Base-by-base conservation (phyloP, 2,888 invertebrate species). In the Gymnosoma rotundatum region DNA sequence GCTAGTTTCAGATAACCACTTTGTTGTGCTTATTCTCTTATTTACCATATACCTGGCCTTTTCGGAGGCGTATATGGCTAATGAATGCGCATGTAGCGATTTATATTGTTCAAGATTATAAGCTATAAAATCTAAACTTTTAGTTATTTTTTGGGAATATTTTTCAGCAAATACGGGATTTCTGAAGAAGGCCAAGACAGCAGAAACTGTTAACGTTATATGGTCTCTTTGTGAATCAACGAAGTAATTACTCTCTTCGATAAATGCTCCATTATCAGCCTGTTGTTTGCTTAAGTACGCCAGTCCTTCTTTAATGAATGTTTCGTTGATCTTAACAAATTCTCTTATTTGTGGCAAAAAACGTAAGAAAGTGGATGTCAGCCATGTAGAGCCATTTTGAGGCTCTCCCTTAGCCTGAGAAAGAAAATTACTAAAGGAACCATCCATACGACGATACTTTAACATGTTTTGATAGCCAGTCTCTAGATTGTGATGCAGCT, bases 391-490 rank as follows among this genome's bases (percentile, higher is more conserved):
- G 0, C 96, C 95, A 92, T 93, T 89, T 0, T 87, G 86, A 0
- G 88, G 88, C 0, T 85, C 84, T 0, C 89, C 93, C 25, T 25
- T 25, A 4, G 2, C 87, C 58, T 84, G 86, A 14, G 83, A 70
- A 0, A 88, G 97, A 90, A 97, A 97, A 96, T 93, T 63, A 86
- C 97, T 94, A 92, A 98, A 99, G 0, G 98, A 98, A 2, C 98
- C 98, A 91, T 99, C 98, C 0, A 93, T 89, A 83, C 96, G 95
- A 82, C 95, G 32, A 32, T 32, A 32, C 2, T 32, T 32, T 32
- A 32, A 8, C 3, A 32, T 7, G 32, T 5, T 32, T 91, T 99
- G 99, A 91, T 98, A 99, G 12, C 98, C 98, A 36, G 14, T 42
- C 14, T 42, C 42, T 42, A 42, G 42, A 14, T 14, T 42, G 14